Evolutionary conservation across 2,888 invertebrate species (phyloP).

Genomic region (Amblyteles armatorius): DNA sequence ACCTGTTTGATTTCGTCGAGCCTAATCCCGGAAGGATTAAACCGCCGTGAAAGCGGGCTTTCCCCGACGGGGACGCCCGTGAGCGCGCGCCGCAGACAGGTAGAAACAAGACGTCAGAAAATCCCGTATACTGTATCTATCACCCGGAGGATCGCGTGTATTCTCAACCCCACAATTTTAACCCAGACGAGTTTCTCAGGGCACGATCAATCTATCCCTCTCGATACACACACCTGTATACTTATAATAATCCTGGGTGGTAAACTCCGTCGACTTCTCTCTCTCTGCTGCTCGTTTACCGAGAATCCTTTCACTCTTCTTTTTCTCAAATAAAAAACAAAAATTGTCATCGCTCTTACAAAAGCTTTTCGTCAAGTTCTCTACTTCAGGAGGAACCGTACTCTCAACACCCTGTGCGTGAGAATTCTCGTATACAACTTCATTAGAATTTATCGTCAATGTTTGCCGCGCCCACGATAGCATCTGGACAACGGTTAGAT

Average conservation of each 20-base stretch:
- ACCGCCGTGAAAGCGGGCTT: not conserved
- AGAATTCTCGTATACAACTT: slow-evolving; percentile 32
- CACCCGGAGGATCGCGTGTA: slow-evolving; percentile 27
- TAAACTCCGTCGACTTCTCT: slow-evolving; percentile 4
- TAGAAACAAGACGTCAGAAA: slow-evolving; percentile 47
- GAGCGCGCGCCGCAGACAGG: slow-evolving; percentile 40
- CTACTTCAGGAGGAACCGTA: not conserved
- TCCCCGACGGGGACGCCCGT: not conserved
- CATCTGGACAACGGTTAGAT: not conserved
- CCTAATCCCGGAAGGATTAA: slow-evolving; percentile 29
- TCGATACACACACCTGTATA: slow-evolving; percentile 42
- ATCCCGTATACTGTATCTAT: slow-evolving; percentile 10
- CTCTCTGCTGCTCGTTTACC: not conserved
- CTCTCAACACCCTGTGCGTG: not conserved
- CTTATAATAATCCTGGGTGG: slow-evolving; percentile 46
- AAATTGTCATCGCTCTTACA: not conserved
- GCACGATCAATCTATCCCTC: slow-evolving; percentile 36
- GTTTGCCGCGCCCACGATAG: slow-evolving; percentile 38
- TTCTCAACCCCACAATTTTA: slow-evolving; percentile 40
- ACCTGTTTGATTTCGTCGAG: slow-evolving; percentile 1
- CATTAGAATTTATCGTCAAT: slow-evolving; percentile 45
- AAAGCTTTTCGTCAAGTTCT: slow-evolving; percentile 10
- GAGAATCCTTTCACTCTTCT: slow-evolving; percentile 11
- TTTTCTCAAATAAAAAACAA: not conserved
- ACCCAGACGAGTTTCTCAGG: slow-evolving; percentile 40